Conservation (phyloP, 2,888 invertebrate genomes). For the Odontocolon sp. region DNA sequence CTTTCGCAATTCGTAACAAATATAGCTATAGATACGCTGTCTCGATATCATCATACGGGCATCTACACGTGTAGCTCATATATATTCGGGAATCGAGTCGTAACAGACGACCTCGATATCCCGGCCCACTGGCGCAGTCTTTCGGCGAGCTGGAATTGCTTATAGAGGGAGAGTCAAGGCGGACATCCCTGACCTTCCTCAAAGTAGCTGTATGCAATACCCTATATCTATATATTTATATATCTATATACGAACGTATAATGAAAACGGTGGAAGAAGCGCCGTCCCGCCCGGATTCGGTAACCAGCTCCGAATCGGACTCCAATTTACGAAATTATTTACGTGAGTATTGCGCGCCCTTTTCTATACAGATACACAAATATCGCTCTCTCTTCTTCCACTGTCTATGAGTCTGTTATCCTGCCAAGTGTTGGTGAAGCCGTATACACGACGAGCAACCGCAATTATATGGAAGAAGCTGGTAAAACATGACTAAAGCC, state of each 20-base stretch:
- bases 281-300: background rate
- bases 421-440: background rate
- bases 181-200: slow-evolving; percentile 52
- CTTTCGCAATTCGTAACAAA: background rate
- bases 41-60: background rate
- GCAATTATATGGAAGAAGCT: no score
- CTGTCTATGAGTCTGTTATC: background rate
- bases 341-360: background rate
- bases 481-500: no score
- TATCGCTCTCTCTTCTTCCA: background rate
- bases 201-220: background rate
- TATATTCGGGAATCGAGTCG: slow-evolving; percentile 10
- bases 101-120: slow-evolving; percentile 28
- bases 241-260: background rate
- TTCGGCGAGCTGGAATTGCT: slow-evolving; percentile 36
- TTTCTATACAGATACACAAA: no score
- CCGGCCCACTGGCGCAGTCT: background rate
- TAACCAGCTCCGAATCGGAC: background rate
- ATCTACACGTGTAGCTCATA: background rate
- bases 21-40: background rate
- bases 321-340: background rate
- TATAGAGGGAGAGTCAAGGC: slow-evolving; percentile 27
- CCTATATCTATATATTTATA: background rate
- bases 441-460: no score
- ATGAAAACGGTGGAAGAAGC: background rate